Percentiles rank a stretch among this genome's conserved stretches.
These are phyloP conservation scores for Oophaga pumilio DNA, from an alignment of 2,113 vertebrate species.

Conservation along the genomic window DNA sequence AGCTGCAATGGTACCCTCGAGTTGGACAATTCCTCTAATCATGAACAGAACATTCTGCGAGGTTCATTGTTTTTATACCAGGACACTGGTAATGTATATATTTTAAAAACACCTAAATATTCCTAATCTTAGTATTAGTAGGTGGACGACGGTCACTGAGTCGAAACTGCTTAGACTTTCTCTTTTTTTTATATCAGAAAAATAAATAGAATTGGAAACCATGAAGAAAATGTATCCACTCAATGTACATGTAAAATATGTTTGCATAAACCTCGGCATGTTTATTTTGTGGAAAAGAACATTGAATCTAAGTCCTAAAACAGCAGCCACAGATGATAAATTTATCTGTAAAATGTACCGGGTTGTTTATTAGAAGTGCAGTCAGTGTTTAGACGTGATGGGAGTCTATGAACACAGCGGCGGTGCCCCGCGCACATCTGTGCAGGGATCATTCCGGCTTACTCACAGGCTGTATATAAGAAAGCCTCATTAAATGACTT, in stretches of 20 bases:
- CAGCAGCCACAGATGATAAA: conserved; percentile 45
- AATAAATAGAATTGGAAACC: conserved; percentile 19
- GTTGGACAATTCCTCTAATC: too few species aligned
- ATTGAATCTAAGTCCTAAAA: conserved; percentile 21
- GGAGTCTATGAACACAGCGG: conserved; percentile 39
- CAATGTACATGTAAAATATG: conserved; percentile 3
- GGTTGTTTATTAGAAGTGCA: conserved; percentile 40
- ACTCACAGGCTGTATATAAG: conserved; percentile 30
- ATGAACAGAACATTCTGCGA: too few species aligned
- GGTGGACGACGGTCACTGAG: neutral
- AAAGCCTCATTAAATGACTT: conserved; percentile 16
- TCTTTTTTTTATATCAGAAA: conserved; percentile 5
- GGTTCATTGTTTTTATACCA: too few species aligned
- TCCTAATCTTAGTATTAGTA: neutral
- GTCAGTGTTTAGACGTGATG: conserved; percentile 45
- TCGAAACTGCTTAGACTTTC: conserved; percentile 2
- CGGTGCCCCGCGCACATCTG: conserved; percentile 41
- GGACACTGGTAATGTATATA: too few species aligned
- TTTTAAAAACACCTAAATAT: neutral
- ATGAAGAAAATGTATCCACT: conserved; percentile 13
- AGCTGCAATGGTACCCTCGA: too few species aligned
- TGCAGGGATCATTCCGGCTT: neutral
- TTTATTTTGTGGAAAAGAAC: conserved; percentile 41
- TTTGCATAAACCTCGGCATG: conserved; percentile 23
- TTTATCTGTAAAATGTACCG: conserved; percentile 44